Base-by-base conservation (phyloP, 2,113 vertebrate species). In the Nothocercus nigrocapillus region DNA sequence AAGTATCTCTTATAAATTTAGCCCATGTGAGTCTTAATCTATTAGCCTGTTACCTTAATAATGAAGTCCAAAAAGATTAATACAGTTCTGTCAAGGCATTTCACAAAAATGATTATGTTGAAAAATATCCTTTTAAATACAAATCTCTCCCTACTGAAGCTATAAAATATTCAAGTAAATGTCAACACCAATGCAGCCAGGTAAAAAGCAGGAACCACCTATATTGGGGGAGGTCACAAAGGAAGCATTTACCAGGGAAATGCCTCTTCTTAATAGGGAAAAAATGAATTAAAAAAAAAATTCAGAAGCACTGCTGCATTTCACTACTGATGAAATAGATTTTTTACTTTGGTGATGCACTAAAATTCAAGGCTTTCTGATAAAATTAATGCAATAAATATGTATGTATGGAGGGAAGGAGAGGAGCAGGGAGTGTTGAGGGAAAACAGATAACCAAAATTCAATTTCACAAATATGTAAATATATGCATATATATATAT, bases 331-430 rank as follows among this genome's bases (percentile, higher is more conserved):
- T 81, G 66, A 90, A 90, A 88, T 45, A 64, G 27, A 67, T 68
- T 81, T 36, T 74, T 58, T 93, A 34, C 19, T 81, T 84, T 10
- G 5, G 61, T 80, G 51, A 18, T 68, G 62, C n/a, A 67, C 24
- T 83, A 83, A 91, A 88, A 92, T 67, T 90, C 36, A 49, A 81
- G 69, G 56, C 54, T 90, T 47, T 42, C 51, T 92, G 92, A 93
- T 92, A 83, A 85, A 95, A 56, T 38, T 83, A 93, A 86, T 92
- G 61, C 17, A 94, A 86, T 94, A 95, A 86, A 93, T 88, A 88
- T 68, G 73, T 28, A 88, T 86, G 56, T 42, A 25, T 38, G 25
- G 42, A 92, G 30, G 27, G 42, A 77, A 49, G 27, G 83, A 8
- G 18, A 85, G 11, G 76, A n/a, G 64, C 2, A 27, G 3, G 10